phyloP scores from a whole-genome alignment of 1,140 invertebrate genomes.

The Triops cancriformis region DNA sequence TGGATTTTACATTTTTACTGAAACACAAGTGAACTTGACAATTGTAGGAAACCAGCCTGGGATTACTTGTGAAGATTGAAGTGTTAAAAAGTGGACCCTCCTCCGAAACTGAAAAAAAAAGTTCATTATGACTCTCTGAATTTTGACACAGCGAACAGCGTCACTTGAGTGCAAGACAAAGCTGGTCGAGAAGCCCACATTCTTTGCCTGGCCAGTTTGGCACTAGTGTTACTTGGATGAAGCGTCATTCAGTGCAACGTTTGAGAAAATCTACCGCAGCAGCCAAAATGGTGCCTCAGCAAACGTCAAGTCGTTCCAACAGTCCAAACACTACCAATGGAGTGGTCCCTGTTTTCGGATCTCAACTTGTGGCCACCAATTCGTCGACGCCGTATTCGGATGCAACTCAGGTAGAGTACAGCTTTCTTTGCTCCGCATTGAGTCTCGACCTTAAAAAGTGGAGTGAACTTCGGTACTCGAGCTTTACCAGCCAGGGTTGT shows the following conservation, averaged over 20 bases:
- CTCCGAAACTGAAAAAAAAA: neutral
- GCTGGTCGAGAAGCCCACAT: neutral
- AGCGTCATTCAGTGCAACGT: slow-evolving; percentile 19
- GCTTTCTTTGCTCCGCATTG: slow-evolving; percentile 26
- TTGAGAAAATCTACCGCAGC: neutral
- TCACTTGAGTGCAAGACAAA: neutral
- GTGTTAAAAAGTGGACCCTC: neutral
- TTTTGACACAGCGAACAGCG: neutral
- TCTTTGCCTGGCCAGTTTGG: neutral
- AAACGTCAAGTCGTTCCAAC: slow-evolving; percentile 40
- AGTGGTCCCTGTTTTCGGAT: slow-evolving; percentile 59
- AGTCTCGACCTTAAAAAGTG: too few species aligned
- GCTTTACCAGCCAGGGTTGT: too few species aligned
- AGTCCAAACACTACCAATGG: slow-evolving; percentile 36
- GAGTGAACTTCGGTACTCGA: too few species aligned
- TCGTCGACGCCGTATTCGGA: slow-evolving; percentile 90
- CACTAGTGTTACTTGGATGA: neutral
- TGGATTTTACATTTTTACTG: neutral
- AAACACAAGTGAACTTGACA: neutral
- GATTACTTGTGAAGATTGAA: neutral
- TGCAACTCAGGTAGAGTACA: slow-evolving; percentile 75
- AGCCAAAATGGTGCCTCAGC: slow-evolving; percentile 51
- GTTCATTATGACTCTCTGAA: neutral
- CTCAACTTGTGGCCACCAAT: slow-evolving; percentile 75
- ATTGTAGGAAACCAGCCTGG: neutral